Evolutionary conservation across 1,140 invertebrate species (phyloP).

Genomic region (Pomacea maculata): DNA sequence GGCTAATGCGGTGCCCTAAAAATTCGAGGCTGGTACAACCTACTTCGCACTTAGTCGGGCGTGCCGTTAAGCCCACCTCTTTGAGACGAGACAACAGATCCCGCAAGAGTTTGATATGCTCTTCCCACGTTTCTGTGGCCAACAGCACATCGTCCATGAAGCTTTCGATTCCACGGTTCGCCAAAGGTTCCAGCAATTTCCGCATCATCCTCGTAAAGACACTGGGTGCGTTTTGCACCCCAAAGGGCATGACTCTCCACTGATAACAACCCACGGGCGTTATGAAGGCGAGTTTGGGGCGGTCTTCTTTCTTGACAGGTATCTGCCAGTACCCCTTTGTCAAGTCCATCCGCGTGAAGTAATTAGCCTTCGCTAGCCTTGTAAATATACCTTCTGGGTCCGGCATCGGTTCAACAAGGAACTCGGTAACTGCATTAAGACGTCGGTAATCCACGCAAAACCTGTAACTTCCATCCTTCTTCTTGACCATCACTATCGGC

Average conservation of each 20-base stretch:
- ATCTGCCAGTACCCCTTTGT: conserved; percentile 43
- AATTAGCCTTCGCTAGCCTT: conserved; percentile 12
- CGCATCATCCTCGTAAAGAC: conserved; percentile 32
- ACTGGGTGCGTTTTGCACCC: conserved; percentile 33
- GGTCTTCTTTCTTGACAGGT: conserved; percentile 5
- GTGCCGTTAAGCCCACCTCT: neutral
- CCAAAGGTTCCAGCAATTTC: conserved; percentile 23
- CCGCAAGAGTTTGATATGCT: neutral
- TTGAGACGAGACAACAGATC: neutral
- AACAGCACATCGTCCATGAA: conserved; percentile 8
- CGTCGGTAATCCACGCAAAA: conserved; percentile 68
- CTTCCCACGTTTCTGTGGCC: neutral
- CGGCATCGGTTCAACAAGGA: conserved; percentile 44
- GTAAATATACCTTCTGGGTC: conserved; percentile 39
- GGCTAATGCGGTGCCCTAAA: conserved; percentile 35
- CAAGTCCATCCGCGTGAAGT: conserved; percentile 28
- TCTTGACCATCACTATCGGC: conserved; percentile 67
- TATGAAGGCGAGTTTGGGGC: conserved; percentile 27
- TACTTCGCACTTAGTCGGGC: conserved; percentile 19
- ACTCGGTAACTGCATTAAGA: conserved; percentile 32
- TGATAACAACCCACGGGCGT: conserved; percentile 29
- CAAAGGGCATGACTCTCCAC: conserved; percentile 42
- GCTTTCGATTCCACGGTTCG: neutral
- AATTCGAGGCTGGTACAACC: conserved; percentile 25
- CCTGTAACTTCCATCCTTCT: conserved; percentile 63